Base-by-base conservation (phyloP, 2,113 vertebrate genomes). In the Coreoperca whiteheadi region DNA sequence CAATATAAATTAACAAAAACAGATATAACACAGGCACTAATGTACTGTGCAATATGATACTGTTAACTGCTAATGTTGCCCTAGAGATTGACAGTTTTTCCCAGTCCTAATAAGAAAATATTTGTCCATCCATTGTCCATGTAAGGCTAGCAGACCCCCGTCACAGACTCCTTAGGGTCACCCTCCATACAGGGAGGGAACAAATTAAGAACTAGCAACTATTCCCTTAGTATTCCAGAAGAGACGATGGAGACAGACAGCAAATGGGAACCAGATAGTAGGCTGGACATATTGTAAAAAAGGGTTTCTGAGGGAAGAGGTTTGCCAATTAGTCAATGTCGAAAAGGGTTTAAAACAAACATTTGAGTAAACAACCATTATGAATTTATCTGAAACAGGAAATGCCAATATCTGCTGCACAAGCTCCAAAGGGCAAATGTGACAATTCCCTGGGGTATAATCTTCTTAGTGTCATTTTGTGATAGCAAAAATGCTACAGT, bases 101-200 rank as follows among this genome's bases (percentile, higher is more conserved):
- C 81, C 43, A 82, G 65, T 74, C 68, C 79, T 74, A 84, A 93
- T 93, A 93, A 94, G 90, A 79, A 94, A 92, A 91, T 91, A 93
- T 90, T 89, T 88, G 72, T 79, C 85, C 71, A 72, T 75, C 79
- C 63, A 79, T 63, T 82, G 67, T 81, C 74, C 69, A 57, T 76
- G 65, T 88, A 90, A 81, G 91, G 86, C 69, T 43, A 93, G 90
- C 79, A 87, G 83, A 85, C 72, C 89, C 74, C 79, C 78, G 79
- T 89, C 80, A 76, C n/a, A 77, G 82, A 90, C 73, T 73, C 65
- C 60, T 41, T 4, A 16, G 28, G 66, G 74, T 88, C 73, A 9
- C 78, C 50, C 71, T 63, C 10, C 21, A 66, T 21, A 61, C 14
- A 60, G 16, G 54, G 74, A 74, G 70, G 68, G 18, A 70, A 63